phyloP scores from a whole-genome alignment of 2,888 invertebrate genomes.

The Synergus itoensis region DNA sequence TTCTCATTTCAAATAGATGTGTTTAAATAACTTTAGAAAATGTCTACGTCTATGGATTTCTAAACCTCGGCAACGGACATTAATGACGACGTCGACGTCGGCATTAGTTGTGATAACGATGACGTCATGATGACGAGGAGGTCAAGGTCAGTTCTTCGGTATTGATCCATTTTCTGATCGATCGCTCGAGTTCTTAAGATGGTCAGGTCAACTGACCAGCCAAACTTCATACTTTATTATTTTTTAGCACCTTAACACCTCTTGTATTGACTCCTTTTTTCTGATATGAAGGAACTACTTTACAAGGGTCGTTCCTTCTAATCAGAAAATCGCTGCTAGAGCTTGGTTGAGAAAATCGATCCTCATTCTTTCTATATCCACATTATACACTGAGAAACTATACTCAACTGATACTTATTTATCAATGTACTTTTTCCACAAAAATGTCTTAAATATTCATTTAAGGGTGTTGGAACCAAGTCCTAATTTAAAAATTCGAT shows the following conservation, averaged over 20 bases:
- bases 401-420: background rate
- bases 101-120: conserved; percentile 52
- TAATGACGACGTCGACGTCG: conserved; percentile 56
- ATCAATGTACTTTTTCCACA: no score
- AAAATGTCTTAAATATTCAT: background rate
- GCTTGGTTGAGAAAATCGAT: background rate
- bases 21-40: background rate
- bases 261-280: background rate
- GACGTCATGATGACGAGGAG: conserved; percentile 60
- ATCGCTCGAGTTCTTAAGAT: conserved; percentile 42
- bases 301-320: background rate
- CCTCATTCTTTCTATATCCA: background rate
- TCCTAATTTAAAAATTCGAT: no score
- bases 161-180: conserved; percentile 37
- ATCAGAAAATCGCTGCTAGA: background rate
- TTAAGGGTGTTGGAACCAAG: no score
- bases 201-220: background rate
- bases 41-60: conserved; percentile 3
- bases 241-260: background rate
- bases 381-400: background rate
- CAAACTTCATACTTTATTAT: background rate
- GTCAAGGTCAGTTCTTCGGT: conserved; percentile 61
- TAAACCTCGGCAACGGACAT: conserved; percentile 38
- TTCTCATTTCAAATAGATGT: no score
- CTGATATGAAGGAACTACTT: background rate